phyloP scores from a whole-genome alignment of 2,113 vertebrate species.

The Vireo altiloquus region DNA sequence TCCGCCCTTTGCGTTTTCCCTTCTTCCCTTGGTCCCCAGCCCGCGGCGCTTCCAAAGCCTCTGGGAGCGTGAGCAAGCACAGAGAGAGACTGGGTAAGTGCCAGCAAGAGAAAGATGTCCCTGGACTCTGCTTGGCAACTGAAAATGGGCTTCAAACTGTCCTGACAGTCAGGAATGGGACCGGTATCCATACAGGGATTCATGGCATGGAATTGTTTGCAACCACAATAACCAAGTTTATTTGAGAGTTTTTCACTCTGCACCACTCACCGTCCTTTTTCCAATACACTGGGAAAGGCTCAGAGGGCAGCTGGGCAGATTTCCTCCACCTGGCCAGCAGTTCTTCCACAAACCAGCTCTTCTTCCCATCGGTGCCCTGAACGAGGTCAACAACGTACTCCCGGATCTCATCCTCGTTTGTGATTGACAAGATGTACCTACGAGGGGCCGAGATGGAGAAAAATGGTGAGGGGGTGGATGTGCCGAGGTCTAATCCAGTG shows the following conservation, averaged over 20 bases:
- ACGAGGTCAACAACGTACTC: conserved; percentile 91
- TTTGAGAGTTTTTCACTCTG: rapidly evolving
- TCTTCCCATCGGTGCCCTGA: conserved; percentile 86
- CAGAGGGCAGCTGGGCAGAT: conserved; percentile 55
- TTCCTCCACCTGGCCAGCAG: conserved; percentile 82
- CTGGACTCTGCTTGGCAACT: neutral
- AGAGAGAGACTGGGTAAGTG: neutral
- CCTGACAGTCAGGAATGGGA: rapidly evolving
- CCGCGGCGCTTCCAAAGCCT: conserved; percentile 69
- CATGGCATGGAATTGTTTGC: rapidly evolving
- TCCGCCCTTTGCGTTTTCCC: conserved; percentile 89
- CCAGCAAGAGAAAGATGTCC: neutral
- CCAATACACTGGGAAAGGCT: conserved; percentile 34
- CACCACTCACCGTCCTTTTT: conserved; percentile 73
- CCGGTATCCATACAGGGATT: neutral
- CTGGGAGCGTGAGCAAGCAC: conserved; percentile 2
- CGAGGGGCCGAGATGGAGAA: neutral
- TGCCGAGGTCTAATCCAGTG: rapidly evolving
- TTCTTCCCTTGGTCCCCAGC: conserved; percentile 81
- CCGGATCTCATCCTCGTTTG: conserved; percentile 85
- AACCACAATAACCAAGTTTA: neutral
- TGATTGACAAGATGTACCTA: conserved; percentile 92
- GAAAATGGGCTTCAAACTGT: neutral
- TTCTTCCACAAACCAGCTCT: conserved; percentile 85
- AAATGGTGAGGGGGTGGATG: rapidly evolving